These are phyloP conservation scores for Heliconius aoede DNA, from an alignment of 2,888 invertebrate genomes.

Conservation along the genomic window DNA sequence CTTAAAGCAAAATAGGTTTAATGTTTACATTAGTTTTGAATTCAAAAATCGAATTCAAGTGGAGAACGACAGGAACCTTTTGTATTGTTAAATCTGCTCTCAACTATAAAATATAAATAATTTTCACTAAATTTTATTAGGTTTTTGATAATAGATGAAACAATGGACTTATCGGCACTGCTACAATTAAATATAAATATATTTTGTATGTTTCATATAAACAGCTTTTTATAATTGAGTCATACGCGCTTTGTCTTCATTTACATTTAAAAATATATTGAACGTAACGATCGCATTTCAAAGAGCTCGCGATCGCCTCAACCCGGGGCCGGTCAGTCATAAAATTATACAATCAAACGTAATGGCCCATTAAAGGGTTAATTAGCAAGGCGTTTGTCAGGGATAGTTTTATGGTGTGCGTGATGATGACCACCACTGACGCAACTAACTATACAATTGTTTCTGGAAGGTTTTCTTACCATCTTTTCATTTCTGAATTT, in stretches of 20 bases:
- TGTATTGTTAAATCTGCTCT: neutral
- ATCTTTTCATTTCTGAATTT: too few species aligned
- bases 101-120: too few species aligned
- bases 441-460: constrained; percentile 4
- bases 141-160: too few species aligned
- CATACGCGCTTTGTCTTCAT: neutral
- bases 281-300: constrained; percentile 42
- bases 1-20: constrained; percentile 11
- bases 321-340: constrained; percentile 62
- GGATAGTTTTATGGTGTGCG: constrained; percentile 66
- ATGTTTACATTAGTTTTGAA: neutral
- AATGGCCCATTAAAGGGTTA: constrained; percentile 75
- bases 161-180: too few species aligned
- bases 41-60: neutral
- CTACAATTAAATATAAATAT: too few species aligned
- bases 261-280: constrained; percentile 43
- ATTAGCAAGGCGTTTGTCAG: constrained; percentile 76
- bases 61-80: neutral
- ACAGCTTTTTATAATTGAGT: neutral
- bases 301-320: constrained; percentile 48
- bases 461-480: neutral
- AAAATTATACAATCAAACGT: constrained; percentile 72
- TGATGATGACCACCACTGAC: constrained; percentile 48
- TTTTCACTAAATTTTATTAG: too few species aligned
- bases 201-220: neutral